Conservation (phyloP, 2,113 vertebrate species). For the Ctenodactylus gundi region DNA sequence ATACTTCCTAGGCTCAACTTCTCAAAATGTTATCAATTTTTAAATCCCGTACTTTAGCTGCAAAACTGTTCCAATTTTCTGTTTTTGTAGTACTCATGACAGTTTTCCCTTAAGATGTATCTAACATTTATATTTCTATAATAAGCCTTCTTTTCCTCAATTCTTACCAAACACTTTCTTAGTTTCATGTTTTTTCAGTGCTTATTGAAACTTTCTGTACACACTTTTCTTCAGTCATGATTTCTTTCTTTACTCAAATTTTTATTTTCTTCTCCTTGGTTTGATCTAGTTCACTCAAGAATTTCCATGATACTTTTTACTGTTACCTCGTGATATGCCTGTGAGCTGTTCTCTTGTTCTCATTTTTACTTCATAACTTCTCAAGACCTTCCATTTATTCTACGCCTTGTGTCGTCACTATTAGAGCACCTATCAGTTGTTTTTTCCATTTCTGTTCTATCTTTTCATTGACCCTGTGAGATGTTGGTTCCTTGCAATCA, state of each 20-base stretch:
- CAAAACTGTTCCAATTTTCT: background rate
- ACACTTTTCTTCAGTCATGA: fast-evolving
- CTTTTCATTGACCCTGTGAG: background rate
- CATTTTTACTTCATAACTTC: background rate
- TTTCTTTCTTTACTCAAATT: background rate
- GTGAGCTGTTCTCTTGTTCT: background rate
- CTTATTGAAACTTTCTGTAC: fast-evolving
- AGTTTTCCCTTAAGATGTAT: background rate
- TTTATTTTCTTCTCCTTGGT: background rate
- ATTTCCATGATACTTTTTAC: background rate
- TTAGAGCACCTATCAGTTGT: background rate
- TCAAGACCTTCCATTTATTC: background rate
- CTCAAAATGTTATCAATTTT: conserved; percentile 2
- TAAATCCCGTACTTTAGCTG: background rate
- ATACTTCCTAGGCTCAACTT: background rate
- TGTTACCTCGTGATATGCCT: background rate
- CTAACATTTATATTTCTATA: background rate
- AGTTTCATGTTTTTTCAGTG: background rate
- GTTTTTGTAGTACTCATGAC: background rate
- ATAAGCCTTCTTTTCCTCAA: background rate
- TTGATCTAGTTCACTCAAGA: background rate
- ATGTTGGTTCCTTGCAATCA: background rate
- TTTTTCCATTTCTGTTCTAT: background rate
- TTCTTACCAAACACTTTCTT: background rate
- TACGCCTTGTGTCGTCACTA: fast-evolving